Evolutionary conservation across 2,888 invertebrate genomes (phyloP).

Genomic region (Bimastos eiseni): DNA sequence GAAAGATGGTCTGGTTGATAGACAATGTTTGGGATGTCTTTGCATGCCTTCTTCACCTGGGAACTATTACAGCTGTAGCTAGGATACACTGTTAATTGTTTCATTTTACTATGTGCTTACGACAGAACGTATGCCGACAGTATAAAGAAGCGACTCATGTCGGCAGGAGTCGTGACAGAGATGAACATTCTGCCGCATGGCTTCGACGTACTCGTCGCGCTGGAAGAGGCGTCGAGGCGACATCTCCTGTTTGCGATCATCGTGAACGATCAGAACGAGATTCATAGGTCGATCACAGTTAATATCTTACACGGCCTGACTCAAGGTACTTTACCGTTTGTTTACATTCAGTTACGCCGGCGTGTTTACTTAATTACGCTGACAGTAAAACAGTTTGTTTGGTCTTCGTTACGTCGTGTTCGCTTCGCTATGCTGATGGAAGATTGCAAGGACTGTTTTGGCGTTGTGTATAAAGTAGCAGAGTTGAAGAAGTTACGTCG

Average conservation of each 20-base stretch:
- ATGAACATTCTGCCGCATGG: slow-evolving; percentile 18
- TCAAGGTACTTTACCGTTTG: slow-evolving; percentile 69
- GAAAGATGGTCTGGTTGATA: too few relatives aligned
- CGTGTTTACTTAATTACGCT: background rate
- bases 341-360: background rate
- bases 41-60: too few relatives aligned
- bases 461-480: background rate
- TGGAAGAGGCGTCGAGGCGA: slow-evolving; percentile 85
- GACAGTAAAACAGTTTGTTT: background rate
- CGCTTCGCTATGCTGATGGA: background rate
- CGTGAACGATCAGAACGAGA: slow-evolving; percentile 82
- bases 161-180: background rate
- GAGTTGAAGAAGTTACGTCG: background rate
- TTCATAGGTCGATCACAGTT: slow-evolving; percentile 81
- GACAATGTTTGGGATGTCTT: too few relatives aligned
- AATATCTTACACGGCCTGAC: slow-evolving; percentile 83
- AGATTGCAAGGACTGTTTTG: background rate
- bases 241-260: slow-evolving; percentile 87
- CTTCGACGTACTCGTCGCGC: slow-evolving; percentile 39
- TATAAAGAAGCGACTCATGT: background rate
- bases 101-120: background rate
- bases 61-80: too few relatives aligned
- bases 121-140: background rate
- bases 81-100: background rate
- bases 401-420: background rate